Evolutionary conservation across 2,888 invertebrate genomes (phyloP), one percentile per base, ranked within the genome.

Genomic region (Sphaerophoria rueppellii): DNA sequence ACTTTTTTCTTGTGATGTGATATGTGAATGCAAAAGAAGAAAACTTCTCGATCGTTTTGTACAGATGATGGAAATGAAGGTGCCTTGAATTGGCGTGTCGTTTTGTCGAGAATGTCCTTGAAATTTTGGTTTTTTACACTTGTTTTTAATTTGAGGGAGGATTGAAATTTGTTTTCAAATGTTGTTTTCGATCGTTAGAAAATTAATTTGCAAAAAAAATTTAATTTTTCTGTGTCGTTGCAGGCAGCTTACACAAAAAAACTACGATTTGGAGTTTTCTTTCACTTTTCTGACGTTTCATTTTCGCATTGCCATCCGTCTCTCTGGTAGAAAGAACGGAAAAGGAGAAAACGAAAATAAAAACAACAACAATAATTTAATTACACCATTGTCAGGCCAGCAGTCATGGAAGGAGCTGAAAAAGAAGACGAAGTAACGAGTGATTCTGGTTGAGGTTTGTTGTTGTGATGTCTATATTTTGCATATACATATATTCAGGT

Each of bases 231-330:
- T 54, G 50, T 48, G 52, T 69, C 75, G 71, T 55, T 65, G 60
- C 80, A 80, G 75, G 55, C 80, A 80, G 60, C 71, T 61, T 60
- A 40, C 52, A 67, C 54, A 60, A 54, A 37, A 82, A 82, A 82
- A 82, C 74, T 82, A 58, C 82, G 82, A 83, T 75, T 80, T 83
- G 67, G 72, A 80, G 71, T 83, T 83, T 80, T 83, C 69, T 76
- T 76, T 71, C 70, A 77, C 85, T 85, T 85, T 67, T 85, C 81
- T 85, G 85, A 85, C 85, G 70, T 85, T 85, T 85, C 81, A 63
- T 77, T 85, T 76, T 58, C 11, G 48, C 65, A 61, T 52, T 52
- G 16, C 81, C 81, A 76, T 81, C 65, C 76, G 69, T 43, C 12
- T 70, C 48, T 70, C 12, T 57, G 24, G 50, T 50, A 14, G 46